A percentile compares a stretch with the other conserved stretches of the same genome.
Evolutionary conservation across 2,113 vertebrate species (phyloP).

Genomic region (Nyctibius bracteatus): DNA sequence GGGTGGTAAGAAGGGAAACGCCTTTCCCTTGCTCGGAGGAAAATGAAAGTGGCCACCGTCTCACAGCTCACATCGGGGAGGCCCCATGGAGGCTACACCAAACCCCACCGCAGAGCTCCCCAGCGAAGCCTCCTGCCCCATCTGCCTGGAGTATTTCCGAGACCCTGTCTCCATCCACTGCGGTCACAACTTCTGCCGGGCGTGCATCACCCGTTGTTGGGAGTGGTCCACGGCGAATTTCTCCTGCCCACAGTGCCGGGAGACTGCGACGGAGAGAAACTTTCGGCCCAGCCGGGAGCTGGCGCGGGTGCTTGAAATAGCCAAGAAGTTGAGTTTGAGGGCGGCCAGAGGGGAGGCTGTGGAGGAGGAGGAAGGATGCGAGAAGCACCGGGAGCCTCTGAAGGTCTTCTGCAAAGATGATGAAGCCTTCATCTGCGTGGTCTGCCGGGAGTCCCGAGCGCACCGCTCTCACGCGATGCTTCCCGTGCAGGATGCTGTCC

Average conservation of each 20-base stretch:
- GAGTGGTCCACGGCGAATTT: background rate
- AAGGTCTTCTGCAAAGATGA: constrained; percentile 34
- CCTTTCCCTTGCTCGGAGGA: background rate
- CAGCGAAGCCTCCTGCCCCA: constrained; percentile 43
- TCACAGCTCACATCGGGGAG: rapidly evolving
- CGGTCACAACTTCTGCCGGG: constrained; percentile 54
- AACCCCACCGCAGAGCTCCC: background rate
- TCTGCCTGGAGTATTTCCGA: constrained; percentile 53
- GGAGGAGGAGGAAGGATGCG: background rate
- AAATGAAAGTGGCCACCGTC: background rate
- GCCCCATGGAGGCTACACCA: background rate
- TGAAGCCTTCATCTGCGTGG: background rate
- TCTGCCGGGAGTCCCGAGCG: constrained; percentile 35
- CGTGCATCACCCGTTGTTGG: constrained; percentile 53
- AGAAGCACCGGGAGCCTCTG: constrained; percentile 22
- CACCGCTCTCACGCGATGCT: constrained; percentile 15
- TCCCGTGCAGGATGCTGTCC: background rate
- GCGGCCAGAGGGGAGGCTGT: rapidly evolving
- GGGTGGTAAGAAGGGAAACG: background rate
- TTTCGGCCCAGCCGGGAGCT: constrained; percentile 5
- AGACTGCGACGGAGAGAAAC: background rate
- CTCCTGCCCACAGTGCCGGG: background rate
- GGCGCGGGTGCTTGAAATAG: background rate
- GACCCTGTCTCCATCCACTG: constrained; percentile 61
- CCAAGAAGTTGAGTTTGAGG: background rate